Percentiles rank a stretch among this genome's conserved stretches.
phyloP scores from a whole-genome alignment of 64 coral and sea anemone species.

The Montipora capricornis region DNA sequence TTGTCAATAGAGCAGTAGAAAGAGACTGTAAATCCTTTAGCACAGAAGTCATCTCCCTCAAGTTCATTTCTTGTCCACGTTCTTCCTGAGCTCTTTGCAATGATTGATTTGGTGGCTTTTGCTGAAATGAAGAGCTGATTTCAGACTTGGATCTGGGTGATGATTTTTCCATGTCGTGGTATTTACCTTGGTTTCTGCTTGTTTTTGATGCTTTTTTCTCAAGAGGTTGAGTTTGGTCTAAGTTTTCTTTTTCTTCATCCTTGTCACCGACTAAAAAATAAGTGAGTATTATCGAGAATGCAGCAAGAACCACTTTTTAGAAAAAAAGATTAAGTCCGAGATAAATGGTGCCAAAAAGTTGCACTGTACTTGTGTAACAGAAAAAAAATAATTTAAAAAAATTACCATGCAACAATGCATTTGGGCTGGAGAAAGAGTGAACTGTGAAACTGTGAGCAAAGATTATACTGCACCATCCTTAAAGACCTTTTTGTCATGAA shows the following conservation, averaged over 20 bases:
- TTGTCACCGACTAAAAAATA: neutral
- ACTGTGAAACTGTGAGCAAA: too few relatives aligned
- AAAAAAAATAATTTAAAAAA: too few relatives aligned
- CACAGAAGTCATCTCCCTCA: conserved; percentile 43
- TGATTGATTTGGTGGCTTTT: conserved; percentile 4
- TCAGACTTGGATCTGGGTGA: neutral
- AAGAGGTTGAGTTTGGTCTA: neutral
- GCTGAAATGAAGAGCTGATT: neutral
- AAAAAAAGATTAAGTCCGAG: too few relatives aligned
- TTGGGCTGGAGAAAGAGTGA: too few relatives aligned
- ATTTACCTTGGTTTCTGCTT: conserved; percentile 7
- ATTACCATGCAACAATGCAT: too few relatives aligned
- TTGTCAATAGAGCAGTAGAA: conserved; percentile 49
- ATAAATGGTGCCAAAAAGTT: too few relatives aligned
- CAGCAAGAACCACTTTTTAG: neutral
- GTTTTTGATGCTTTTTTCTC: conserved; percentile 23
- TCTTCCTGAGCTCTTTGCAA: neutral
- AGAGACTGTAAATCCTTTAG: conserved; percentile 54
- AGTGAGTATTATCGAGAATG: neutral
- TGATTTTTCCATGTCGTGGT: neutral
- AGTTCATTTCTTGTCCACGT: conserved; percentile 7
- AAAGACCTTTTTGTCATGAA: too few relatives aligned
- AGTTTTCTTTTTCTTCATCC: conserved; percentile 42
- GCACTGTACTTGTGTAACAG: too few relatives aligned
- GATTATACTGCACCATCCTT: too few relatives aligned